Conservation (phyloP, 1,140 invertebrate genomes). For the Heliconius eleuchia region DNA sequence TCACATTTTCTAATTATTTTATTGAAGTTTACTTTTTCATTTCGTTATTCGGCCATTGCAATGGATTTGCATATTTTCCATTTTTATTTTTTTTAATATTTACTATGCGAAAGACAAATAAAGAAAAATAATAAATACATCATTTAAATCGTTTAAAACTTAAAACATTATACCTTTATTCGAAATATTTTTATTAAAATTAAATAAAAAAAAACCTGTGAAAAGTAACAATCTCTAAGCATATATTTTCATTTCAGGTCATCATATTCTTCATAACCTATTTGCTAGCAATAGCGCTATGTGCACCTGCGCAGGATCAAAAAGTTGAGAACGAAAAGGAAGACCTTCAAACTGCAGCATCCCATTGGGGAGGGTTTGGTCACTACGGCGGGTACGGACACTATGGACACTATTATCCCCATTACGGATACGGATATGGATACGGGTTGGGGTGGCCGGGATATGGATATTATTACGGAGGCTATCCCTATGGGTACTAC, state of each 20-base stretch:
- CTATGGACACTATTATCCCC: conserved; percentile 50
- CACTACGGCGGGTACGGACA: conserved; percentile 50
- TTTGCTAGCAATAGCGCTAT: conserved; percentile 44
- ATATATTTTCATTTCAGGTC: conserved; percentile 43
- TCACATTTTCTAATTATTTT: no score
- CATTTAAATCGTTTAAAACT: no score
- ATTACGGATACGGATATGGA: conserved; percentile 46
- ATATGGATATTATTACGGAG: conserved; percentile 48
- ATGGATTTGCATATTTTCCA: no score
- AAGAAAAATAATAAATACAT: no score
- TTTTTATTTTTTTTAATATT: no score
- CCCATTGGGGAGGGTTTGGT: conserved; percentile 62
- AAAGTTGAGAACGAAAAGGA: conserved; percentile 54
- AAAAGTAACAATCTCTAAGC: background rate
- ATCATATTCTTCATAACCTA: conserved; percentile 44
- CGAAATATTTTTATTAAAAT: background rate
- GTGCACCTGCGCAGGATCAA: conserved; percentile 55
- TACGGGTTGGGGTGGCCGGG: conserved; percentile 59
- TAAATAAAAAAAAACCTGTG: no score
- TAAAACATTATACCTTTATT: no score
- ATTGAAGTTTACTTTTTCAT: no score
- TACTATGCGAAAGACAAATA: no score
- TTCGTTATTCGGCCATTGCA: no score
- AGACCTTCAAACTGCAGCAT: conserved; percentile 71
- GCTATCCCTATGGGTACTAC: conserved; percentile 55